Evolutionary conservation across 2,888 invertebrate genomes (phyloP), one percentile per base, ranked within the genome.

Genomic region (Neoitamus cyanurus): DNA sequence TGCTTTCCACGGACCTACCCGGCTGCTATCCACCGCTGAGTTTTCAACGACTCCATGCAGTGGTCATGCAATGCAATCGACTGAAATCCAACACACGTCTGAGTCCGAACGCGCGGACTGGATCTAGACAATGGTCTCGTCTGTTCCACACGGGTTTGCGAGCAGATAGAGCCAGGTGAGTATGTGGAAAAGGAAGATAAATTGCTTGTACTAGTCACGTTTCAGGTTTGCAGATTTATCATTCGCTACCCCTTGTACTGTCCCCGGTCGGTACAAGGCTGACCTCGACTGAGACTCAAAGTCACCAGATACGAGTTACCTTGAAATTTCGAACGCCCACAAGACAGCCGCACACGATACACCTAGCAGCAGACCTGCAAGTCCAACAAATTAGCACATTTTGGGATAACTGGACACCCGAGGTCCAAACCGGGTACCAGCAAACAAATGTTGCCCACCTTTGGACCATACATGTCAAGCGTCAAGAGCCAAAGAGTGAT

Each of bases 261-360:
- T n/a, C 5, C n/a, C n/a, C 37, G 25, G 13, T 30, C 30, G n/a
- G 30, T 70, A n/a, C 15, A 58, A 58, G 34, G 31, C 2, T 58
- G 78, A 80, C 78, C 58, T 80, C 78, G 34, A 34, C 78, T 77
- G 13, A n/a, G 25, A 46, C 46, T 48, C 78, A 80, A 80, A 80
- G 58, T 80, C 78, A 77, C 46, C 37, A 73, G 34, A 20, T 75
- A 75, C n/a, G n/a, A 30, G 58, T 34, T 80, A 80, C 78, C 78
- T 80, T 80, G 78, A 80, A 80, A 30, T 58, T 15, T 58, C 42
- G 15, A 42, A 58, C 58, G 58, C 58, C 25, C 20, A 58, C 20
- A 25, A 58, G 25, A 2, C 2, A 9, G 11, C 48, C 42, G 42
- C 5, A 6, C 3, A 42, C n/a, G 42, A 42, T 13, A 42, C 13